Conservation (phyloP, 2,888 invertebrate species). For the Papilio elwesi region DNA sequence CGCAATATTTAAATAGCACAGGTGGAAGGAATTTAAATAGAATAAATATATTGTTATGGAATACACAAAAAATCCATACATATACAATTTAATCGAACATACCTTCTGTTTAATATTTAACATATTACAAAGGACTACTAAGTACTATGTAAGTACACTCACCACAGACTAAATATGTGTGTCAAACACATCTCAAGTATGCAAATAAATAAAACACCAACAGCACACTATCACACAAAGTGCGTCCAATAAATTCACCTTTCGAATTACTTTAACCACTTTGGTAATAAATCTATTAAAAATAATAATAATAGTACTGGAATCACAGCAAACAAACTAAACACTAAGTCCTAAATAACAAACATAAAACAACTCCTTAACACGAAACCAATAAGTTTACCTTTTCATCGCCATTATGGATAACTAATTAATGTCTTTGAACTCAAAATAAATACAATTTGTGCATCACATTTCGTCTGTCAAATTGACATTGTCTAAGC, state of each 20-base stretch:
- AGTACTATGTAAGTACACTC: constrained; percentile 16
- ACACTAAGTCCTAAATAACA: constrained; percentile 37
- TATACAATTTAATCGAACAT: background rate
- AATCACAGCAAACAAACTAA: constrained; percentile 53
- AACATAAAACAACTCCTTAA: constrained; percentile 39
- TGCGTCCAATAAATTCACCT: constrained; percentile 29
- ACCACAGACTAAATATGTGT: background rate
- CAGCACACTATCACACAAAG: background rate
- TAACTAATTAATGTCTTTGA: constrained; percentile 33
- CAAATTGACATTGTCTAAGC: constrained; percentile 9
- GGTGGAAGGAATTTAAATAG: background rate
- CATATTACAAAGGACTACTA: background rate
- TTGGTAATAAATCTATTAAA: constrained; percentile 48
- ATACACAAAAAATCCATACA: background rate
- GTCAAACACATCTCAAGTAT: constrained; percentile 19
- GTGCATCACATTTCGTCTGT: constrained; percentile 16
- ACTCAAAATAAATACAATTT: constrained; percentile 32
- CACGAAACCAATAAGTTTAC: constrained; percentile 42
- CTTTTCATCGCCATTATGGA: constrained; percentile 37
- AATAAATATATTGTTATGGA: constrained; percentile 2
- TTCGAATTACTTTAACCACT: constrained; percentile 44
- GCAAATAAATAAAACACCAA: constrained; percentile 21
- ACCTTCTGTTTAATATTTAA: background rate
- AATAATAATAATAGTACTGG: constrained; percentile 41
- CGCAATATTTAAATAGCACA: constrained; percentile 44